These are phyloP conservation scores for Drosophila navojoa DNA, from an alignment of 1,140 invertebrate species.

Conservation along the genomic window DNA sequence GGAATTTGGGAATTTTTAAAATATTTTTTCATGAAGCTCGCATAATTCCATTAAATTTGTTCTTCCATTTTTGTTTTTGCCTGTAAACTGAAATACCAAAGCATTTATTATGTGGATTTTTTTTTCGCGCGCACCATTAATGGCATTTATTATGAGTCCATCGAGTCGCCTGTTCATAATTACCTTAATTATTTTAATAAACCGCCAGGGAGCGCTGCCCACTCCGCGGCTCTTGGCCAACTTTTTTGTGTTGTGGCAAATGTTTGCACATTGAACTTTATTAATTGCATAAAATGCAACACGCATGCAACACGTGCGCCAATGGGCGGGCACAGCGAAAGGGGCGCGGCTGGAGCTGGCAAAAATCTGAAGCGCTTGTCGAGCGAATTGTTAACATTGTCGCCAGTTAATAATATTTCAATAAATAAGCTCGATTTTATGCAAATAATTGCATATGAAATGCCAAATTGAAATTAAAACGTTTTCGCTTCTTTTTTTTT, in stretches of 20 bases:
- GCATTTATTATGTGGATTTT: conserved; percentile 16
- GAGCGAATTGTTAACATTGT: conserved; percentile 78
- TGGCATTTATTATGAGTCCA: conserved; percentile 61
- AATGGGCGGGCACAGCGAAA: not conserved
- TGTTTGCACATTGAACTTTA: conserved; percentile 72
- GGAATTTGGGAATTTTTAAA: no score
- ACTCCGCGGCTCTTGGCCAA: not conserved
- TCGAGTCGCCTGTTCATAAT: conserved; percentile 55
- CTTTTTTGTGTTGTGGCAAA: conserved; percentile 48
- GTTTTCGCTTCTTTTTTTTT: not conserved
- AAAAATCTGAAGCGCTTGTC: conserved; percentile 62
- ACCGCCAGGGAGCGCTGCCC: conserved; percentile 62
- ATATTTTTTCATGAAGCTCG: no score
- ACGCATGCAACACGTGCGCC: conserved; percentile 65
- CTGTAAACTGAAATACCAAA: conserved; percentile 3
- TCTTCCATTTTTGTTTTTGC: not conserved
- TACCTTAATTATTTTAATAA: conserved; percentile 83
- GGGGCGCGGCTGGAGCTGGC: not conserved
- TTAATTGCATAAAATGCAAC: conserved; percentile 63
- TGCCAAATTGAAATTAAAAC: conserved; percentile 15
- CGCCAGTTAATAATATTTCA: conserved; percentile 74
- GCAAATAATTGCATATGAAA: conserved; percentile 33
- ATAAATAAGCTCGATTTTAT: conserved; percentile 63
- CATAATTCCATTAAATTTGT: conserved; percentile 13
- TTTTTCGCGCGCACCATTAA: conserved; percentile 55